A percentile compares a stretch with the other conserved stretches of the same genome.
Evolutionary conservation across 2,797 vertebrate species (phyloP).

Genomic region (Schizopygopsis malacanthus): DNA sequence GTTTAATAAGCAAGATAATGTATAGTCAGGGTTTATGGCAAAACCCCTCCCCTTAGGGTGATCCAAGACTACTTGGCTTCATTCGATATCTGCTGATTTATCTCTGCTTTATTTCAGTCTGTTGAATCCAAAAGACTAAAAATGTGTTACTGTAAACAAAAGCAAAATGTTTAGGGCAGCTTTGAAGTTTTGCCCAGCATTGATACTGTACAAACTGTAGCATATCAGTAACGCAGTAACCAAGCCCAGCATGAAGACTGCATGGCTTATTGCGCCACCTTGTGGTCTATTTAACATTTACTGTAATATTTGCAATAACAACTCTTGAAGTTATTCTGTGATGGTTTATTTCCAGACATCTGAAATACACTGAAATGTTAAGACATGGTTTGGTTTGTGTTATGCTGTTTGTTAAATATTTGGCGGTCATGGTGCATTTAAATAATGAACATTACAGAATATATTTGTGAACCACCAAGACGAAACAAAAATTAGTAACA

Average conservation of each 20-base stretch:
- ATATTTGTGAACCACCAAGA: not conserved
- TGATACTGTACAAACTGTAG: too few species aligned
- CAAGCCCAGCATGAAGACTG: not conserved
- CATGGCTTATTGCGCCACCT: conserved; percentile 1
- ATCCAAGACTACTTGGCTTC: not conserved
- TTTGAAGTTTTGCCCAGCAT: not conserved
- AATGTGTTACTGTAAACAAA: not conserved
- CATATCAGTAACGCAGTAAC: too few species aligned
- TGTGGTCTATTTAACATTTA: not conserved
- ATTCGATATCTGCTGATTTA: not conserved
- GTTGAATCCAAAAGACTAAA: too few species aligned
- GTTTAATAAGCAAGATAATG: not conserved
- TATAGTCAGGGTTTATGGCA: too few species aligned
- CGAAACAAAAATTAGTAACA: not conserved
- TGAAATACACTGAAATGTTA: not conserved
- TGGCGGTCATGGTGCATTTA: not conserved
- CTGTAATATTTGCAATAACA: not conserved
- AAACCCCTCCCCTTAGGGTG: not conserved
- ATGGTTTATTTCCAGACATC: not conserved
- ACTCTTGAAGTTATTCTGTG: not conserved
- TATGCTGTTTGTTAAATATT: not conserved
- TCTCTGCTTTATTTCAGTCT: not conserved
- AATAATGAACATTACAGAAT: not conserved
- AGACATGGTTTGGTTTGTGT: not conserved
- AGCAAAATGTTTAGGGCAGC: not conserved